A percentile compares a stretch with the other conserved stretches of the same genome.
phyloP scores from a whole-genome alignment of 1,140 invertebrate genomes.

The Oppia nitens region DNA sequence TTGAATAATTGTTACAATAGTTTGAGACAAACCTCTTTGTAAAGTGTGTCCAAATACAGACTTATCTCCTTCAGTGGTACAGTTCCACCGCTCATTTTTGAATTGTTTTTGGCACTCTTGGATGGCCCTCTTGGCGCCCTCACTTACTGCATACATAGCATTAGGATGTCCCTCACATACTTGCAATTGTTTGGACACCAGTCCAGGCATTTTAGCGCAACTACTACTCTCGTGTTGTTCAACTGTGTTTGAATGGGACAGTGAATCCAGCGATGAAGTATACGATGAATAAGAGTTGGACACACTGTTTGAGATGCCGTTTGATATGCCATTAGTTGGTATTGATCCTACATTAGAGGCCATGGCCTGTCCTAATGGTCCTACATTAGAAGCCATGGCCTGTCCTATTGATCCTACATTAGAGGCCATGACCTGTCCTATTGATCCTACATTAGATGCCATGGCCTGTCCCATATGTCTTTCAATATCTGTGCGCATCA shows the following conservation, averaged over 20 bases:
- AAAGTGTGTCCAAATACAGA: constrained; percentile 32
- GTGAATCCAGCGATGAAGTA: background rate
- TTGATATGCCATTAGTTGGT: no score
- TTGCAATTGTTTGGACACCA: constrained; percentile 33
- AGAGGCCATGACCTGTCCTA: no score
- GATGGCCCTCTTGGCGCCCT: constrained; percentile 36
- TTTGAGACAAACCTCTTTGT: constrained; percentile 27
- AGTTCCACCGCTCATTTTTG: constrained; percentile 41
- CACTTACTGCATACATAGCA: constrained; percentile 33
- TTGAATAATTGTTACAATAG: no score
- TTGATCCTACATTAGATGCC: constrained; percentile 25
- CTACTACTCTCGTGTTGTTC: background rate
- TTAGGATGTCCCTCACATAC: constrained; percentile 37
- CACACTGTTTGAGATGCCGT: no score
- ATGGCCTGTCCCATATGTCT: constrained; percentile 21
- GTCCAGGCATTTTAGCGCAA: constrained; percentile 26
- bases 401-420: no score
- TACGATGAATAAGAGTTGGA: background rate
- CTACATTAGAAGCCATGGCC: no score
- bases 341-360: no score
- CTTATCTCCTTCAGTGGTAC: constrained; percentile 28
- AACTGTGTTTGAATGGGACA: background rate
- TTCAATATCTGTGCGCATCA: constrained; percentile 21
- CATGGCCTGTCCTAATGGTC: no score
- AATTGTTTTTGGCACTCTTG: constrained; percentile 41